Percentiles rank a stretch among this genome's conserved stretches.
Evolutionary conservation across 2,888 invertebrate species (phyloP).

Genomic region (Arge pagana): DNA sequence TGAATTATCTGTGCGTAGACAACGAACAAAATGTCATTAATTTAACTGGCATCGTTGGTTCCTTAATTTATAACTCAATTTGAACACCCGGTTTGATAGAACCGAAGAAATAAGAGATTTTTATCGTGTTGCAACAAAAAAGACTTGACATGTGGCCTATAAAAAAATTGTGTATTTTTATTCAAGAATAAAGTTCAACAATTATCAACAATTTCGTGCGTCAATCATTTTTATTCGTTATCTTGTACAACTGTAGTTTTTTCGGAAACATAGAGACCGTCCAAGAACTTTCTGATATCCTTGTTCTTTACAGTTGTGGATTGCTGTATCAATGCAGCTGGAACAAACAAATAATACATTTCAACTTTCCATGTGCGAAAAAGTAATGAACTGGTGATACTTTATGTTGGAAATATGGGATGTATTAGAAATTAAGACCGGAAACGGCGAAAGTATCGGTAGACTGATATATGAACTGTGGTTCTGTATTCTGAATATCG

Average conservation of each 20-base stretch:
- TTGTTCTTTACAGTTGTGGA: conserved; percentile 99
- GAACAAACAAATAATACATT: conserved; percentile 39
- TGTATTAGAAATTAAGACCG: too few species aligned
- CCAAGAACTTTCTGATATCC: conserved; percentile 99
- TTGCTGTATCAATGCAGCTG: conserved; percentile 97
- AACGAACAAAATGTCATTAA: too few species aligned
- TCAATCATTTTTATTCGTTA: conserved; percentile 61
- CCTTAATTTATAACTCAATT: too few species aligned
- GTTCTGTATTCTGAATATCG: too few species aligned
- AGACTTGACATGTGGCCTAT: not conserved
- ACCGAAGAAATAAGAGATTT: not conserved
- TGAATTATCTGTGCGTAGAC: too few species aligned
- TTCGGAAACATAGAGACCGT: conserved; percentile 98
- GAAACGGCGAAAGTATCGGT: too few species aligned
- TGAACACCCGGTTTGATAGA: too few species aligned
- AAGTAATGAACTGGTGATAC: too few species aligned
- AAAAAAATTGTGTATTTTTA: not conserved
- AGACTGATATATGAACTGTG: too few species aligned
- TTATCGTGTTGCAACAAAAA: not conserved
- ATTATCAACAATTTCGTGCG: conserved; percentile 13
- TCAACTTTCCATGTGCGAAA: not conserved
- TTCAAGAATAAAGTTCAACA: conserved; percentile 11
- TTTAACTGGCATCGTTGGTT: too few species aligned
- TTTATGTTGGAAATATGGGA: too few species aligned
- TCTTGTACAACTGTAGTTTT: conserved; percentile 91